Evolutionary conservation across 2,888 invertebrate genomes (phyloP).

Genomic region (Agrilus biguttatus): DNA sequence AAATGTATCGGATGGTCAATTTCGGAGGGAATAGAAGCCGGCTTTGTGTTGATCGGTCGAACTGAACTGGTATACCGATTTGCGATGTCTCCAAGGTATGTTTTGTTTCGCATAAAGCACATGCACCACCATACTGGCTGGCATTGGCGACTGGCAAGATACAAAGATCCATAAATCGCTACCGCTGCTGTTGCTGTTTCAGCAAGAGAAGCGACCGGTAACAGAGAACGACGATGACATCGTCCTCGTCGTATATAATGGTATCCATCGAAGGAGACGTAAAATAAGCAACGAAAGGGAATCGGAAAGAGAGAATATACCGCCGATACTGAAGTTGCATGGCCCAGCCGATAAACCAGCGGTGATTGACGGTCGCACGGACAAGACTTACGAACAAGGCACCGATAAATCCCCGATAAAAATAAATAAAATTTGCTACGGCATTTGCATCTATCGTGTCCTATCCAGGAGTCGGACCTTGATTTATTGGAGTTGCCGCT

Average conservation of each 20-base stretch:
- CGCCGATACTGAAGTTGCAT: slow-evolving; percentile 13
- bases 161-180: slow-evolving; percentile 2
- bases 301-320: slow-evolving; percentile 3
- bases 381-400: slow-evolving; percentile 20
- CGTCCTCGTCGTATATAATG: too few species aligned
- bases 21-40: too few species aligned
- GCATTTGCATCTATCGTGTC: slow-evolving; percentile 19
- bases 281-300: too few species aligned
- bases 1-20: too few species aligned
- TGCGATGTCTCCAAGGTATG: too few species aligned
- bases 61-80: too few species aligned
- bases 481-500: slow-evolving; percentile 17
- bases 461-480: slow-evolving; percentile 13
- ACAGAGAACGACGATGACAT: too few species aligned
- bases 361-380: slow-evolving; percentile 20
- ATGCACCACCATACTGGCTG: slow-evolving; percentile 10
- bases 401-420: slow-evolving; percentile 18
- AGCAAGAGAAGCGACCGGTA: slow-evolving; percentile 1
- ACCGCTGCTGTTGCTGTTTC: background rate
- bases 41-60: too few species aligned
- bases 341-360: slow-evolving; percentile 17
- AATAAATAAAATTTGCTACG: slow-evolving; percentile 19
- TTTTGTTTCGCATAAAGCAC: slow-evolving; percentile 12
- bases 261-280: too few species aligned
- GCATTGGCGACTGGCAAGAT: slow-evolving; percentile 12